Percentiles rank a stretch among this genome's conserved stretches.
These are phyloP conservation scores for Orius insidiosus DNA, from an alignment of 1,140 invertebrate species.

Conservation along the genomic window DNA sequence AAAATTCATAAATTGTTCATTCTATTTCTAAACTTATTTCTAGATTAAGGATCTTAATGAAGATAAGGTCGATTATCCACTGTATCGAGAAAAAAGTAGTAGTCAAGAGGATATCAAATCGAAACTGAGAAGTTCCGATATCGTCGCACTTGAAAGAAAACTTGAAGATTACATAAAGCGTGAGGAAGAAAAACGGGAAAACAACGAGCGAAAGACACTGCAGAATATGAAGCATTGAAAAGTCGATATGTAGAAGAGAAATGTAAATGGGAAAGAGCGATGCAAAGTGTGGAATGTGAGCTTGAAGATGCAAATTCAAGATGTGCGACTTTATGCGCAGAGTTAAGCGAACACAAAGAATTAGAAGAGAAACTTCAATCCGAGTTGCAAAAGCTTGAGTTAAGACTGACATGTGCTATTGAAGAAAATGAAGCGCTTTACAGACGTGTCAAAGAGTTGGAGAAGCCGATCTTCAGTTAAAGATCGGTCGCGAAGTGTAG, in stretches of 20 bases:
- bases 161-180: conserved; percentile 48
- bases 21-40: background rate
- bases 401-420: too few relatives aligned
- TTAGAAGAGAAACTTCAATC: too few relatives aligned
- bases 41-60: conserved; percentile 10
- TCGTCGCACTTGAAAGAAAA: conserved; percentile 11
- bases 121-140: conserved; percentile 6
- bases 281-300: conserved; percentile 39
- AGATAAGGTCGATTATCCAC: conserved; percentile 8
- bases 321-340: too few relatives aligned
- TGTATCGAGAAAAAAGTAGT: conserved; percentile 7
- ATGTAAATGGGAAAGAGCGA: conserved; percentile 41
- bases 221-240: conserved; percentile 42
- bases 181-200: conserved; percentile 52
- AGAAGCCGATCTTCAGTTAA: conserved; percentile 26
- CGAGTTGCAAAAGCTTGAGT: too few relatives aligned
- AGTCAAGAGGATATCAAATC: conserved; percentile 1
- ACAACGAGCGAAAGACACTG: conserved; percentile 44
- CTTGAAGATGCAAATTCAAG: conserved; percentile 41
- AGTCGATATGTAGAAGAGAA: conserved; percentile 34
- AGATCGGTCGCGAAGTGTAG: too few relatives aligned
- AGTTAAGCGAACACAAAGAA: too few relatives aligned
- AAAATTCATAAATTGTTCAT: background rate
- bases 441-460: conserved; percentile 46
- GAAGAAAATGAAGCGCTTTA: conserved; percentile 61